Percentiles rank a stretch among this genome's conserved stretches.
These are phyloP conservation scores for Nasonia vitripennis DNA, from an alignment of 1,140 invertebrate species.

Conservation along the genomic window DNA sequence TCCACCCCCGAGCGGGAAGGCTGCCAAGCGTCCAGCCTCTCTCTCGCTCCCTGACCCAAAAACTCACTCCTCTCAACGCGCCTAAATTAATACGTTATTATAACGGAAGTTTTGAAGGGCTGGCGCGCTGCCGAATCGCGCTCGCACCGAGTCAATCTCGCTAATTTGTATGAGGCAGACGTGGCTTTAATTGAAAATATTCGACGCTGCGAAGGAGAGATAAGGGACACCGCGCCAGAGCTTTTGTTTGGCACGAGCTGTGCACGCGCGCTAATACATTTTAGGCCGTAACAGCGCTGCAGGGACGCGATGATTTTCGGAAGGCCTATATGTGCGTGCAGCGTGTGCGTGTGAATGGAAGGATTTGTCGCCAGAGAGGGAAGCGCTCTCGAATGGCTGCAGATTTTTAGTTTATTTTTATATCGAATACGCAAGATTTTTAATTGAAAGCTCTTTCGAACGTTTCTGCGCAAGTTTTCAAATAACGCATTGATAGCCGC, in stretches of 20 bases:
- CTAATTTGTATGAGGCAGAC: constrained; percentile 52
- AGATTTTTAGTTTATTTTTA: too few species aligned
- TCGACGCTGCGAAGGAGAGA: background rate
- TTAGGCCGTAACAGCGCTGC: constrained; percentile 52
- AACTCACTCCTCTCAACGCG: constrained; percentile 59
- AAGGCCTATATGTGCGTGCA: background rate
- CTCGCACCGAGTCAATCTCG: constrained; percentile 54
- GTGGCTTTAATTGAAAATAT: constrained; percentile 53
- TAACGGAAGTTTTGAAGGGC: constrained; percentile 58
- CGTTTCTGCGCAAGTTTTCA: background rate
- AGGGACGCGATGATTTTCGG: constrained; percentile 25
- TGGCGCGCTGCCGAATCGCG: constrained; percentile 69
- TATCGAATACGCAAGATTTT: too few species aligned
- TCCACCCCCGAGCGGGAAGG: constrained; percentile 56
- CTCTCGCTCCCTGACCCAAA: constrained; percentile 65
- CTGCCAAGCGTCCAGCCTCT: constrained; percentile 63
- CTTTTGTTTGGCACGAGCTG: constrained; percentile 38
- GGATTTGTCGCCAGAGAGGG: background rate
- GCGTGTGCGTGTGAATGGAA: background rate
- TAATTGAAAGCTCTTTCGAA: too few species aligned
- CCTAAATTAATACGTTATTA: constrained; percentile 73
- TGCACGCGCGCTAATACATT: constrained; percentile 45
- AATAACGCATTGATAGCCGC: background rate
- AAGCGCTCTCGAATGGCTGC: too few species aligned
- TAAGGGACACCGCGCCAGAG: background rate